Evolutionary conservation across 2,797 vertebrate genomes (phyloP), one percentile per base, ranked within the genome.

Genomic region (Taeniopygia guttata): DNA sequence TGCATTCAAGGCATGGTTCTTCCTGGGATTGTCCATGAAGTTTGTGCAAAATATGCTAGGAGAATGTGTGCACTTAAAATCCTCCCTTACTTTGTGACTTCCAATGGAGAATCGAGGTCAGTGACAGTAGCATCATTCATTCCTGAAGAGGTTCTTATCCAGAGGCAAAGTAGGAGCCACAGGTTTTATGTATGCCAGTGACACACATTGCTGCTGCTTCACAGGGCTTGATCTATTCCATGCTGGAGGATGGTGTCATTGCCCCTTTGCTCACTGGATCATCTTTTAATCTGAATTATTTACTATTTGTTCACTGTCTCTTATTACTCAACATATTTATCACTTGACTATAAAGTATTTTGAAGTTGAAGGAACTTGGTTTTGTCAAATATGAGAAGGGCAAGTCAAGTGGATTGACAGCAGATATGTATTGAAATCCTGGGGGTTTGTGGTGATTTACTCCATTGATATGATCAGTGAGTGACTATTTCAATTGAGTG

Each of bases 161-260:
- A 87, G 38, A 90, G 21, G 49, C 63, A 40, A 68, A 67, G 32
- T 15, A 68, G 19, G 15, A 58, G 22, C 25, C 23, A 14, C 12
- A 18, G 52, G 8, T 56, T 79, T 73, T 74, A 17, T 8, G 9
- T 42, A 13, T 56, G n/a, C 19, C 29, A 40, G 46, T 73, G 66
- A 22, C 0, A 0, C 19, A 19, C 0, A 0, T 13, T 81, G 58
- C 30, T 86, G 42, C 40, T 63, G 38, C 30, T 72, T 78, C 32
- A 10, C 3, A 36, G 34, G 42, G 15, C 17, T 89, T 72, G 29
- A 76, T 91, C 55, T 73, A 11, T 32, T 74, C 20, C 26, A 2
- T 48, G 12, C 18, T 66, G 36, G 58, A 84, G 66, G n/a, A 68
- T 21, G 14, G 13, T 52, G 34, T 52, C 10, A 2, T 62, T 59